A percentile compares a stretch with the other conserved stretches of the same genome.
These are phyloP conservation scores for Buathra laborator DNA, from an alignment of 2,888 invertebrate species.

Conservation along the genomic window DNA sequence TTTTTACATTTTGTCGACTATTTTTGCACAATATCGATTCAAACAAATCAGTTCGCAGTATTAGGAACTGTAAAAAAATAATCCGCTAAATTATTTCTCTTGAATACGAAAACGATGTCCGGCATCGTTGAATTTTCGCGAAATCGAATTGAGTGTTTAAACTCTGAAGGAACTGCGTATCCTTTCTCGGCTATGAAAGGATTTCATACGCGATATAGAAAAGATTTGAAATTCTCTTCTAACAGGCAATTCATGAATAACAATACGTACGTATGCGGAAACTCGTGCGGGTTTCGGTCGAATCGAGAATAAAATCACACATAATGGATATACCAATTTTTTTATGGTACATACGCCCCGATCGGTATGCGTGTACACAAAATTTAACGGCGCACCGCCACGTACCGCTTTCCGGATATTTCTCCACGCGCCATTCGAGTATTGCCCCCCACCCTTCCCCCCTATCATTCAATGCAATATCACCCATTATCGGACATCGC, in stretches of 20 bases:
- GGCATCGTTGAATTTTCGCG: too few species aligned
- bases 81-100: neutral
- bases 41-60: neutral
- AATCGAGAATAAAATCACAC: neutral
- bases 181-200: too few species aligned
- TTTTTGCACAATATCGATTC: neutral
- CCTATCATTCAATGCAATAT: slow-evolving; percentile 11
- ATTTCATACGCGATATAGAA: too few species aligned
- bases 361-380: too few species aligned
- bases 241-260: too few species aligned
- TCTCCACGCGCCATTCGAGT: slow-evolving; percentile 22
- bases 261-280: neutral
- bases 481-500: slow-evolving; percentile 30
- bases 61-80: neutral
- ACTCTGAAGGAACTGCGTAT: too few species aligned
- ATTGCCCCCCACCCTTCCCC: slow-evolving; percentile 13
- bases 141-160: too few species aligned
- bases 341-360: too few species aligned
- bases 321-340: neutral
- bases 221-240: too few species aligned
- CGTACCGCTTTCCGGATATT: slow-evolving; percentile 32
- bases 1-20: too few species aligned
- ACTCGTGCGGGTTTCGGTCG: neutral
- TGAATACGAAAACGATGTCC: neutral
- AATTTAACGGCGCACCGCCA: neutral